These are phyloP conservation scores for Helogale parvula DNA, from an alignment of 2,113 vertebrate species.

Conservation along the genomic window DNA sequence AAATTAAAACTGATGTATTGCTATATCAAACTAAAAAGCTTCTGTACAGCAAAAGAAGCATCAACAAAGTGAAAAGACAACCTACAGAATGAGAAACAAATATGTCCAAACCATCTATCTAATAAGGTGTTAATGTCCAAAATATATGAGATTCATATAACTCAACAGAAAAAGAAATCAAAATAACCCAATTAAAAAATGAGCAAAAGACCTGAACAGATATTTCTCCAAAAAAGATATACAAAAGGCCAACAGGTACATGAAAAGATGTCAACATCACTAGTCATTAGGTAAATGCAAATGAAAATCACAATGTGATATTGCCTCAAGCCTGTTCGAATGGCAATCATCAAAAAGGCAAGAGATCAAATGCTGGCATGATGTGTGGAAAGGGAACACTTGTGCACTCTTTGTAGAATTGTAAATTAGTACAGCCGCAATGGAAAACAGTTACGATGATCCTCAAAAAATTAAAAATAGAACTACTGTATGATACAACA, in stretches of 20 bases:
- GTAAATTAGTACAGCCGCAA: neutral
- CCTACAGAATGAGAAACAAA: neutral
- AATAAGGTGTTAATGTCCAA: neutral
- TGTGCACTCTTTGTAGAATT: neutral
- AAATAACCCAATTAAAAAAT: neutral
- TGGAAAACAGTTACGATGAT: neutral
- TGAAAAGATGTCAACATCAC: neutral
- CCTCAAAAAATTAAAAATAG: neutral
- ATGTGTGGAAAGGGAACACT: neutral
- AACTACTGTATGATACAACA: neutral
- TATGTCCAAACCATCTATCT: neutral
- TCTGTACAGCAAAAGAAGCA: neutral
- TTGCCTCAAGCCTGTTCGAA: neutral
- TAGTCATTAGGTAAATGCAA: neutral
- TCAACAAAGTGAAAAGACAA: neutral
- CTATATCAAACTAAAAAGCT: neutral
- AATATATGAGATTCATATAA: neutral
- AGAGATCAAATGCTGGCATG: neutral
- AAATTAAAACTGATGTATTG: neutral
- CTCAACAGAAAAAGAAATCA: neutral
- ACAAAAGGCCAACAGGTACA: neutral
- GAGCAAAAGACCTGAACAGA: neutral
- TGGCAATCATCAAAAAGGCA: neutral
- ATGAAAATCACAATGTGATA: neutral
- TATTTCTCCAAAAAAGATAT: neutral